Percentiles rank a stretch among this genome's conserved stretches.
Evolutionary conservation across 2,113 vertebrate species (phyloP).

Genomic region (Glaucidium brasilianum): DNA sequence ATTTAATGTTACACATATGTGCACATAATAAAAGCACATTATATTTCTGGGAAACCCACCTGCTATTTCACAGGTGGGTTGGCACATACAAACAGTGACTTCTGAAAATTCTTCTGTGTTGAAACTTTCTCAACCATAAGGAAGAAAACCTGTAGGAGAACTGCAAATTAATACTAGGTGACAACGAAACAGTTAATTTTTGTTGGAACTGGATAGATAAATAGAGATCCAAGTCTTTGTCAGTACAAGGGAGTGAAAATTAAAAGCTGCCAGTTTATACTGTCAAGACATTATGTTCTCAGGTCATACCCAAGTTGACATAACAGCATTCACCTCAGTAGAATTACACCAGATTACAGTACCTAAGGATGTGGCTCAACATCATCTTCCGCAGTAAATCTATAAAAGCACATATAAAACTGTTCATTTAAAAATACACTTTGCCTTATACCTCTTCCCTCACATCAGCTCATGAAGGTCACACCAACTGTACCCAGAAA

Average conservation of each 20-base stretch:
- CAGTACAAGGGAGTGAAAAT: neutral
- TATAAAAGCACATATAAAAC: neutral
- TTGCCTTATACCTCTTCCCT: neutral
- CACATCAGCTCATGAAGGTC: neutral
- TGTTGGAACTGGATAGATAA: neutral
- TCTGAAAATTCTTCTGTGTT: neutral
- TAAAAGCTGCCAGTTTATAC: neutral
- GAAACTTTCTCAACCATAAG: neutral
- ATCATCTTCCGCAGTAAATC: neutral
- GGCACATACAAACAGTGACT: rapidly evolving
- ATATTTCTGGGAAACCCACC: neutral
- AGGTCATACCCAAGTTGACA: neutral
- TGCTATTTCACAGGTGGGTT: neutral
- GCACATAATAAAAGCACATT: neutral
- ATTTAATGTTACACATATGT: neutral
- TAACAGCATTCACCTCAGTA: neutral
- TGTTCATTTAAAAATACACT: neutral
- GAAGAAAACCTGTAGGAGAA: neutral
- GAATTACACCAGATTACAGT: neutral
- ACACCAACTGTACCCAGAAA: neutral
- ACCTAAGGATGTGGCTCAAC: neutral
- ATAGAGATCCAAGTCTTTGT: neutral
- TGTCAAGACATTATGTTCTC: neutral
- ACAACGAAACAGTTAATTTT: neutral
- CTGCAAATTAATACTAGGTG: neutral